These are phyloP conservation scores for Arion vulgaris DNA, from an alignment of 1,140 invertebrate genomes.

Conservation along the genomic window DNA sequence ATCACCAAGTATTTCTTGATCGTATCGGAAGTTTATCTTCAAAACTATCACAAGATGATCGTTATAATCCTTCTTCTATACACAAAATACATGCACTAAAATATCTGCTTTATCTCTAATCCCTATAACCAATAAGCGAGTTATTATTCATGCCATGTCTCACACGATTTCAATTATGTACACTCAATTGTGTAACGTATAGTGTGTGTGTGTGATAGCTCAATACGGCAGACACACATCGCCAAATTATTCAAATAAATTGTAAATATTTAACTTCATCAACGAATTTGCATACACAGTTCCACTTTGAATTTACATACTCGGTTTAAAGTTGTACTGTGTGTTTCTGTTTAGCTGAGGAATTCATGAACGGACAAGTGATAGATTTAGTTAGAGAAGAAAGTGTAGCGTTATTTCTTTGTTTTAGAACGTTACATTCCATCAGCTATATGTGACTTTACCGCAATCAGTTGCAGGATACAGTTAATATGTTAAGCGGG, in stretches of 20 bases:
- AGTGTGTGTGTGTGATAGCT: not conserved
- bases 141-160: not conserved
- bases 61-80: not conserved
- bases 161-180: not conserved
- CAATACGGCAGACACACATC: not conserved
- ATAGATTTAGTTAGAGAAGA: too few species aligned
- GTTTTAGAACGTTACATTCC: too few species aligned
- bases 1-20: too few species aligned
- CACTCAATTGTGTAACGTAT: not conserved
- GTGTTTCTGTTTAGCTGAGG: too few species aligned
- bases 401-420: too few species aligned
- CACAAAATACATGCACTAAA: constrained; percentile 3
- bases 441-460: too few species aligned
- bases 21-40: too few species aligned
- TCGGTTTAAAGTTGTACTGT: too few species aligned
- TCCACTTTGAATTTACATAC: not conserved
- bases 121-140: not conserved
- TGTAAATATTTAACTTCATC: not conserved
- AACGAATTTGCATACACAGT: not conserved
- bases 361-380: too few species aligned
- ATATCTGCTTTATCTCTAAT: not conserved
- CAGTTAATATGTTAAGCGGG: too few species aligned
- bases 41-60: not conserved
- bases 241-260: not conserved
- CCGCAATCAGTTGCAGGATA: too few species aligned